Evolutionary conservation across 37 sponge, comb jelly and placozoan species (phyloP), one percentile per base, ranked within the genome.

Genomic region (Ephydatia muelleri): DNA sequence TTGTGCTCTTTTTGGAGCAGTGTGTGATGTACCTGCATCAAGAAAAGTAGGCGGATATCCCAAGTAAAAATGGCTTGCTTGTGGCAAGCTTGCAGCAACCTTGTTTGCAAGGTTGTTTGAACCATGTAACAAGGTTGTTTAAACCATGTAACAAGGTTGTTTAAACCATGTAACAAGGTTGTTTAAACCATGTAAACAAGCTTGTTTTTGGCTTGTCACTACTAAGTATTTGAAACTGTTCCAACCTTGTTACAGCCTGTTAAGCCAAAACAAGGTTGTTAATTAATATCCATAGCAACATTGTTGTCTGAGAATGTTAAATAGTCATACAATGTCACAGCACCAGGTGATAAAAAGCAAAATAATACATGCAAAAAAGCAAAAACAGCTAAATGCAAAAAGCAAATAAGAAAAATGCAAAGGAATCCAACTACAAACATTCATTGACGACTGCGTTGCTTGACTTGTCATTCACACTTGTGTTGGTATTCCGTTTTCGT

Each of bases 181-280:
- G n/a, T n/a, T n/a, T n/a, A n/a, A n/a, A n/a, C n/a, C n/a, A n/a
- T 73, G 30, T 33, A 22, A 5, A 73, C 74, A 73, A 73, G 34
- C 34, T 73, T 28, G 74, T 73, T 3, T 12, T 6, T 6, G 34
- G 30, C 31, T 28, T 28, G 74, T 30, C 30, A 5, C 22, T 35
- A 14, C 35, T 11, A 35, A 28, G 72, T 33, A 28, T 14, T 28
- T 14, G 35, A 73, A 14, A 14, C 35, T 73, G 74, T 5, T 73
- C 26, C 72, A 2, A 73, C 35, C 74, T 73, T 5, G 74, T 73
- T 36, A 73, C 74, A 73, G 34, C 34, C 74, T 73, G 26, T 33
- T 73, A 5, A 73, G 36, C n/a, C n/a, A n/a, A n/a, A n/a, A n/a
- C n/a, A n/a, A 65, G 66, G 19, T 65, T 65, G 66, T 65, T 21